Evolutionary conservation across 2,113 vertebrate species (phyloP).

Genomic region (Muntiacus muntjak): DNA sequence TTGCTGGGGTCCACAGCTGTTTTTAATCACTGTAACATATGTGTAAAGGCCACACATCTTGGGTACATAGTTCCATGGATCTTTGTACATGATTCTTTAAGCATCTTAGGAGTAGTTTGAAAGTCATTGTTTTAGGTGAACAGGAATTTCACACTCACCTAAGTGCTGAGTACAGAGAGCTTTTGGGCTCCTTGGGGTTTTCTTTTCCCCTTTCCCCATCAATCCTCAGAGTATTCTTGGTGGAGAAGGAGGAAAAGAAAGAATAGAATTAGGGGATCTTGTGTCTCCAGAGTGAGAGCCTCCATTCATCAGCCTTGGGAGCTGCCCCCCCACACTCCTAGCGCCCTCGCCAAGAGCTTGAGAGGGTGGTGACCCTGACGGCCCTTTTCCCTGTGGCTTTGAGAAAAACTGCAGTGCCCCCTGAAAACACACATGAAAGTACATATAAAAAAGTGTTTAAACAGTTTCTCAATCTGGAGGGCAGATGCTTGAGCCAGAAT

Average conservation of each 20-base stretch:
- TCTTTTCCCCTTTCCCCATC: background rate
- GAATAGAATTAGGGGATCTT: background rate
- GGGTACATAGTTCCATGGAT: background rate
- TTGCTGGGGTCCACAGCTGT: background rate
- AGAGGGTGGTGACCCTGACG: no score
- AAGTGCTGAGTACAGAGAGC: background rate
- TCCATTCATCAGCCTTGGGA: background rate
- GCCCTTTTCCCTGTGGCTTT: background rate
- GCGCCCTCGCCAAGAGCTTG: rapidly evolving
- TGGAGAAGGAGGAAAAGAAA: background rate
- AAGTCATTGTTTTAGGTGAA: background rate
- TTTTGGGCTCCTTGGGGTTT: background rate
- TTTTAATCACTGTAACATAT: background rate
- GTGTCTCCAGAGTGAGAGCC: background rate
- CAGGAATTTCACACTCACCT: background rate
- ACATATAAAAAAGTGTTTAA: rapidly evolving
- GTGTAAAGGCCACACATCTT: rapidly evolving
- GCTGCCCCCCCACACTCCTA: background rate
- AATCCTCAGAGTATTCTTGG: background rate
- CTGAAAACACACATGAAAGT: background rate
- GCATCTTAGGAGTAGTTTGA: background rate
- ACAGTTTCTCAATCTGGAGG: background rate
- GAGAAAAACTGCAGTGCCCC: background rate
- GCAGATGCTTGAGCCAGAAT: background rate
- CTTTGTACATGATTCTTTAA: no score